Evolutionary conservation across 2,113 vertebrate genomes (phyloP).

Genomic region (Martes martes): DNA sequence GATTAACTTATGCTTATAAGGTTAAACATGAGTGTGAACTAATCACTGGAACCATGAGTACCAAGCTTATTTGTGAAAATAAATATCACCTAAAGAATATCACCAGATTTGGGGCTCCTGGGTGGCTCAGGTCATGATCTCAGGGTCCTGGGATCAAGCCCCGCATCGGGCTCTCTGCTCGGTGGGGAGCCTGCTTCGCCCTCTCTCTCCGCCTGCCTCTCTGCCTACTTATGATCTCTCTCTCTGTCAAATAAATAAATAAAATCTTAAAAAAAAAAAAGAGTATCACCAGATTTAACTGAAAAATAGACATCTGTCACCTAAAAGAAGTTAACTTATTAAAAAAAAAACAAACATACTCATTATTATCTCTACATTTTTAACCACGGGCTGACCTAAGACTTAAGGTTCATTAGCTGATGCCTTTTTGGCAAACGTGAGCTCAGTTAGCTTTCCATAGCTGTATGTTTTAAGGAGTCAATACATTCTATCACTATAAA

Average conservation of each 20-base stretch:
- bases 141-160: no score
- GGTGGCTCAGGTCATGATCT: no score
- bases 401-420: not conserved
- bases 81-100: not conserved
- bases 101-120: not conserved
- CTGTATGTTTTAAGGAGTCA: not conserved
- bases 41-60: not conserved
- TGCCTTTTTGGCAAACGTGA: not conserved
- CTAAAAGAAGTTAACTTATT: not conserved
- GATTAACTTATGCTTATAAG: not conserved
- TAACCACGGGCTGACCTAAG: not conserved
- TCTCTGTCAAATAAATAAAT: no score
- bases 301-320: not conserved
- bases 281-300: not conserved
- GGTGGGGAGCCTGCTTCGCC: no score
- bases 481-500: not conserved
- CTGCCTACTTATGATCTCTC: no score
- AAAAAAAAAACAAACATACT: not conserved
- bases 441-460: not conserved
- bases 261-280: no score
- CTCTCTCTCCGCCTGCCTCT: no score
- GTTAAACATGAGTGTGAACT: not conserved
- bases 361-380: not conserved
- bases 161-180: no score
- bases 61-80: not conserved